phyloP scores from a whole-genome alignment of 2,113 vertebrate genomes.

The Psilopsiagon aymara region DNA sequence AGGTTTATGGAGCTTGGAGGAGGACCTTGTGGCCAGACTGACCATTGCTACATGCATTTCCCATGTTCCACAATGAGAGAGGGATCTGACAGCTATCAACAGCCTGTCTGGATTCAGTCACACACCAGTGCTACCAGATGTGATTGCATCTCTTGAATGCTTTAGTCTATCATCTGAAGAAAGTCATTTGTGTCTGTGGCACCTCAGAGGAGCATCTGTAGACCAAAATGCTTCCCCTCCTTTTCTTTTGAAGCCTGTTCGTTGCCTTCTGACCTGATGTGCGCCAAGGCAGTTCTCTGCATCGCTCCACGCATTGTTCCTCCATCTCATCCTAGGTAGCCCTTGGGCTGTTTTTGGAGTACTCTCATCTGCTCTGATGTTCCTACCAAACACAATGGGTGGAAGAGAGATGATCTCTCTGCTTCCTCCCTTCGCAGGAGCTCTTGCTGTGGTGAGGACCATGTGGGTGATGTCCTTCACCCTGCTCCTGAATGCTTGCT shows the following conservation, averaged over 20 bases:
- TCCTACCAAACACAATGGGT: not conserved
- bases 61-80: not conserved
- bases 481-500: not conserved
- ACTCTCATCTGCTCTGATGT: not conserved
- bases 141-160: not conserved
- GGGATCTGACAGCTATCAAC: not conserved
- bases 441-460: not conserved
- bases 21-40: not conserved
- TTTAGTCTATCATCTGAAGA: not conserved
- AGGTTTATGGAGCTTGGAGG: not conserved
- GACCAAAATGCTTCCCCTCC: not conserved
- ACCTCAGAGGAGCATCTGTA: not conserved
- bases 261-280: not conserved
- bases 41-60: not conserved
- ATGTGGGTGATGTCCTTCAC: not conserved
- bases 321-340: not conserved
- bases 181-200: not conserved
- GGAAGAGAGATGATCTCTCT: not conserved
- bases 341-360: not conserved
- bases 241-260: not conserved
- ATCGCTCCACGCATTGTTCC: not conserved
- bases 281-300: not conserved
- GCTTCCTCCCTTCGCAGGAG: not conserved
- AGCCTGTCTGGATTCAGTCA: not conserved
- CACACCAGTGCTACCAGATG: not conserved